phyloP scores from a whole-genome alignment of 2,113 vertebrate species.

The Pterophyllum scalare region DNA sequence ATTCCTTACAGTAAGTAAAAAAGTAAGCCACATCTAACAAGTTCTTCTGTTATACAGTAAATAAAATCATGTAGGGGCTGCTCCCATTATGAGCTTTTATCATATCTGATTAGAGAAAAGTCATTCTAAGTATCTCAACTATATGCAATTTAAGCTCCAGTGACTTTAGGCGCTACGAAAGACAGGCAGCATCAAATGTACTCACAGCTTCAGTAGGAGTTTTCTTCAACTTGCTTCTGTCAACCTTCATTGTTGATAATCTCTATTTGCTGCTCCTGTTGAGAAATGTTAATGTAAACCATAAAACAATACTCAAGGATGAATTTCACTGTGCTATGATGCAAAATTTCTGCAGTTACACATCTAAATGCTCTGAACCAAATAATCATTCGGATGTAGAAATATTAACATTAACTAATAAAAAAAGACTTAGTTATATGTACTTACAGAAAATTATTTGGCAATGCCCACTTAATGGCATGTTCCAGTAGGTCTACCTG shows the following conservation, averaged over 20 bases:
- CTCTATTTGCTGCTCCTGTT: constrained; percentile 81
- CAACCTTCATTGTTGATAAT: constrained; percentile 93
- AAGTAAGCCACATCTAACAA: neutral
- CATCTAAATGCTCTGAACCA: neutral
- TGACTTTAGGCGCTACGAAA: neutral
- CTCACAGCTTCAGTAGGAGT: constrained; percentile 96
- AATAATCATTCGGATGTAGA: neutral
- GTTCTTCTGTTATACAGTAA: neutral
- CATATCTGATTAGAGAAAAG: neutral
- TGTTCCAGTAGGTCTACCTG: constrained; percentile 79
- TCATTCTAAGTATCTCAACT: neutral
- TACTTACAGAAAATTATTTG: constrained; percentile 81
- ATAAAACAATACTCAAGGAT: neutral
- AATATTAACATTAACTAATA: neutral
- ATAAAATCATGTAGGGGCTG: neutral
- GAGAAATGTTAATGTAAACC: constrained; percentile 22
- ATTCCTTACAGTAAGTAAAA: neutral
- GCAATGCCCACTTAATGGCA: constrained; percentile 80
- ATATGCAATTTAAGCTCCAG: neutral
- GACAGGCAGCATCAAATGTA: constrained; percentile 42
- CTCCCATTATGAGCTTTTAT: neutral
- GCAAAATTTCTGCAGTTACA: neutral
- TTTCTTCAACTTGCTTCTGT: constrained; percentile 96
- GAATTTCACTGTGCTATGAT: neutral
- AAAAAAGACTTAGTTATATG: neutral